phyloP scores from a whole-genome alignment of 2,797 vertebrate genomes.

The Platalea minor region DNA sequence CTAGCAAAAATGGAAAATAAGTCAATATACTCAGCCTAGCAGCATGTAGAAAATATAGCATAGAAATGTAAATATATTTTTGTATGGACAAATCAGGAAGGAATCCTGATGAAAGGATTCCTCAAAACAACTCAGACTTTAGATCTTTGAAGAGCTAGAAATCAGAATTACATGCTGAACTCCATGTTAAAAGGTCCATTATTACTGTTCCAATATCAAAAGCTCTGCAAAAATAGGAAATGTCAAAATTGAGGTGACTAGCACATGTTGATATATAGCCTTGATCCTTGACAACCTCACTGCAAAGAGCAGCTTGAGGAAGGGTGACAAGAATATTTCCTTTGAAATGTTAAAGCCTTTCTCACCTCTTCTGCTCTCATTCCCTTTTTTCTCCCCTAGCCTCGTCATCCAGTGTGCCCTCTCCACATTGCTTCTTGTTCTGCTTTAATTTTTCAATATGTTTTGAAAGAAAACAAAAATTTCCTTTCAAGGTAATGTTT shows the following conservation, averaged over 20 bases:
- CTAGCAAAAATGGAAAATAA: not conserved
- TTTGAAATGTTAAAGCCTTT: not conserved
- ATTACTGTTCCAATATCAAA: not conserved
- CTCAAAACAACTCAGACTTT: not conserved
- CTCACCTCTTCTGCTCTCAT: not conserved
- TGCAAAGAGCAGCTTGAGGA: not conserved
- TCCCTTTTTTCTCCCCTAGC: not conserved
- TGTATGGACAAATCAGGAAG: not conserved
- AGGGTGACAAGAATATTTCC: not conserved
- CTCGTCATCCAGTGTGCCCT: not conserved
- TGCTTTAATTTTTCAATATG: not conserved
- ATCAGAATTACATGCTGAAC: constrained; percentile 3
- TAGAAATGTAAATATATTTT: not conserved
- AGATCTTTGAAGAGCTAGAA: not conserved
- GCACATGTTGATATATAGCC: not conserved
- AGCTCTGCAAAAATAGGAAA: not conserved
- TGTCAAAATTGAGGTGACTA: not conserved
- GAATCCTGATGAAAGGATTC: not conserved
- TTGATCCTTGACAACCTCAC: not conserved
- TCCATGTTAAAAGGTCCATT: not conserved
- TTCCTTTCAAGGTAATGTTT: not conserved
- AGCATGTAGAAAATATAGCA: not conserved
- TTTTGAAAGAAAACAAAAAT: not conserved
- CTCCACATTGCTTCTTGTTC: not conserved
- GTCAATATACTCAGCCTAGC: not conserved